Percentiles rank a stretch among this genome's conserved stretches.
phyloP scores from a whole-genome alignment of 2,113 vertebrate species.

The Lampris incognitus region DNA sequence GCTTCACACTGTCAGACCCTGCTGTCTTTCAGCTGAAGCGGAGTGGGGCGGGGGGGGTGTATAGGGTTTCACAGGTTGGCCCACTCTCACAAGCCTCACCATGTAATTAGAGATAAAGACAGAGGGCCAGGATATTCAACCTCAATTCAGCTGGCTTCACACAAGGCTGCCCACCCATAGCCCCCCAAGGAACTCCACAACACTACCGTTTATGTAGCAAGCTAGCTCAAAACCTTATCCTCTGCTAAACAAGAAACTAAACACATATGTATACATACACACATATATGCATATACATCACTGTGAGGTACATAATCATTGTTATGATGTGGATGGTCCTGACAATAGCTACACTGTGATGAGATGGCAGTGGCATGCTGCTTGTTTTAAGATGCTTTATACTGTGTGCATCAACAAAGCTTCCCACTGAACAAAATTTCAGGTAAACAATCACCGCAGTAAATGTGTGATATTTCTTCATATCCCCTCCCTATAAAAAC shows the following conservation, averaged over 20 bases:
- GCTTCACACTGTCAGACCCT: constrained; percentile 64
- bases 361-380: neutral
- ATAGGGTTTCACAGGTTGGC: constrained; percentile 62
- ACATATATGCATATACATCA: neutral
- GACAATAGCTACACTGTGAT: constrained; percentile 2
- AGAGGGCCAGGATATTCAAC: constrained; percentile 73
- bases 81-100: constrained; percentile 69
- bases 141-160: constrained; percentile 72
- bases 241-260: constrained; percentile 29
- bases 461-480: constrained; percentile 76
- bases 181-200: constrained; percentile 46
- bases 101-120: constrained; percentile 81
- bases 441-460: constrained; percentile 71
- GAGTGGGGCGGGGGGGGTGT: constrained; percentile 30
- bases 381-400: constrained; percentile 1
- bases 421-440: constrained; percentile 49
- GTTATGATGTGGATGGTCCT: constrained; percentile 23
- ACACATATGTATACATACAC: constrained; percentile 6
- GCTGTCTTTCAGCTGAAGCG: constrained; percentile 40
- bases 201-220: constrained; percentile 28
- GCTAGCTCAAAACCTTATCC: constrained; percentile 25
- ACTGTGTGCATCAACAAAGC: constrained; percentile 25
- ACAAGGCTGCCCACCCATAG: constrained; percentile 65
- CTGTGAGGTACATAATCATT: constrained; percentile 17
- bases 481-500: constrained; percentile 59